A percentile compares a stretch with the other conserved stretches of the same genome.
These are phyloP conservation scores for Hassar affinis DNA, from an alignment of 2,113 vertebrate species.

Conservation along the genomic window DNA sequence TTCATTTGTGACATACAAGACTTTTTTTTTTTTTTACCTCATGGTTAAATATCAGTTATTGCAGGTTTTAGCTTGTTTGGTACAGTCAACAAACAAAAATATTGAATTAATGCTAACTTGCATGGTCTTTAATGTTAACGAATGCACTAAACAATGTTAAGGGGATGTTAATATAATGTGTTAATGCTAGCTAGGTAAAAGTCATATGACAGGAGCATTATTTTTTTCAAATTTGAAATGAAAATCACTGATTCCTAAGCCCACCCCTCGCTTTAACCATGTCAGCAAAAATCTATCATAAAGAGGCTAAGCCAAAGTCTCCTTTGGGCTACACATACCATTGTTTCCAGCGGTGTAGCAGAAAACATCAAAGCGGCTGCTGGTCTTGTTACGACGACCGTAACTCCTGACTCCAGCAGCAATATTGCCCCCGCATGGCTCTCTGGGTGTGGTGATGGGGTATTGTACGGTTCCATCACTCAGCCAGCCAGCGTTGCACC, in stretches of 20 bases:
- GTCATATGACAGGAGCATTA: neutral
- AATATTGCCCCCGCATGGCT: constrained; percentile 83
- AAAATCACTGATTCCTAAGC: neutral
- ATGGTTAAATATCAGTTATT: neutral
- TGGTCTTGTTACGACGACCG: constrained; percentile 81
- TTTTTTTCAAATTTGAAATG: neutral
- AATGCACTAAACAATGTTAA: neutral
- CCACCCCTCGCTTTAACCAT: neutral
- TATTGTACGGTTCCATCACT: constrained; percentile 89
- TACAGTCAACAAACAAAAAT: neutral
- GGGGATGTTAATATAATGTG: neutral
- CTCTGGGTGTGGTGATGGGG: constrained; percentile 87
- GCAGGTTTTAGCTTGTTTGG: neutral
- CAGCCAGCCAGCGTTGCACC: constrained; percentile 98
- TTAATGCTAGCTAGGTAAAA: neutral
- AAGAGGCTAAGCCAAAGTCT: neutral
- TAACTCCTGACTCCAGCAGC: constrained; percentile 87
- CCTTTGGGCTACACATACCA: constrained; percentile 67
- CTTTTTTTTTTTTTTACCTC: neutral
- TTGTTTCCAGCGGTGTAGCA: constrained; percentile 82
- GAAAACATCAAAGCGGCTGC: constrained; percentile 85
- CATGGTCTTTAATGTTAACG: neutral
- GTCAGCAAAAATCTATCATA: neutral
- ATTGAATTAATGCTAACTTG: neutral
- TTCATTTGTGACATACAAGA: too few relatives aligned